Percentiles rank a stretch among this genome's conserved stretches.
phyloP scores from a whole-genome alignment of 92 coral and sea anemone species.

The Epizoanthus stellaris region DNA sequence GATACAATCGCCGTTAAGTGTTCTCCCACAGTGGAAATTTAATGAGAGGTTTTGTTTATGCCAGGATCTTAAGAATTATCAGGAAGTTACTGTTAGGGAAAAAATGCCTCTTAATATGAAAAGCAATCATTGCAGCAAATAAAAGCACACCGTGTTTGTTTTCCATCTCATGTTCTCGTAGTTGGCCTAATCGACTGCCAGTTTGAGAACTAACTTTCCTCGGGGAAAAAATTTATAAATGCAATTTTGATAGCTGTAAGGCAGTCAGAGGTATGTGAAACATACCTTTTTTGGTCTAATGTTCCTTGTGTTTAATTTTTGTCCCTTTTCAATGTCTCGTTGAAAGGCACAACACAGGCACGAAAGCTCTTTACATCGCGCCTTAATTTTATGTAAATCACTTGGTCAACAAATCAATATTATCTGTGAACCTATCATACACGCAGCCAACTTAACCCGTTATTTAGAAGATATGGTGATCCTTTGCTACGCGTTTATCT shows the following conservation, averaged over 20 bases:
- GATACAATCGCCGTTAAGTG: conserved; percentile 20
- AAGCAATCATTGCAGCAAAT: conserved; percentile 47
- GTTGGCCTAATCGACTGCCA: conserved; percentile 33
- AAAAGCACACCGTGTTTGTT: conserved; percentile 41
- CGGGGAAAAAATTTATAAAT: background rate
- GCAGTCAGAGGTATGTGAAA: background rate
- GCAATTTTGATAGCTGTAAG: background rate
- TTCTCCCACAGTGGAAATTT: conserved; percentile 23
- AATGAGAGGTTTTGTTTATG: conserved; percentile 31
- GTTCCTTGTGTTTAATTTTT: conserved; percentile 31
- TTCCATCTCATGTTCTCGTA: conserved; percentile 14
- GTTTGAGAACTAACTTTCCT: conserved; percentile 12
- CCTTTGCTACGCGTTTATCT: conserved; percentile 42
- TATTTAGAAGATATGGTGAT: conserved; percentile 58
- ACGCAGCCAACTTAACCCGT: conserved; percentile 68
- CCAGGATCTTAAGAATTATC: conserved; percentile 9
- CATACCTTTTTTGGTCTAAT: background rate
- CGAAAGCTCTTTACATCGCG: conserved; percentile 37
- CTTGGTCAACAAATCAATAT: conserved; percentile 49
- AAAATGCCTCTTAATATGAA: conserved; percentile 57
- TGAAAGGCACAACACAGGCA: conserved; percentile 45
- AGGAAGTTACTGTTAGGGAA: conserved; percentile 39
- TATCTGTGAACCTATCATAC: conserved; percentile 58
- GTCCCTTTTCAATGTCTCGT: conserved; percentile 43
- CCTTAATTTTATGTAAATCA: conserved; percentile 56